Conservation (phyloP, 1,140 invertebrate genomes). For the Drosophila baimaii region DNA sequence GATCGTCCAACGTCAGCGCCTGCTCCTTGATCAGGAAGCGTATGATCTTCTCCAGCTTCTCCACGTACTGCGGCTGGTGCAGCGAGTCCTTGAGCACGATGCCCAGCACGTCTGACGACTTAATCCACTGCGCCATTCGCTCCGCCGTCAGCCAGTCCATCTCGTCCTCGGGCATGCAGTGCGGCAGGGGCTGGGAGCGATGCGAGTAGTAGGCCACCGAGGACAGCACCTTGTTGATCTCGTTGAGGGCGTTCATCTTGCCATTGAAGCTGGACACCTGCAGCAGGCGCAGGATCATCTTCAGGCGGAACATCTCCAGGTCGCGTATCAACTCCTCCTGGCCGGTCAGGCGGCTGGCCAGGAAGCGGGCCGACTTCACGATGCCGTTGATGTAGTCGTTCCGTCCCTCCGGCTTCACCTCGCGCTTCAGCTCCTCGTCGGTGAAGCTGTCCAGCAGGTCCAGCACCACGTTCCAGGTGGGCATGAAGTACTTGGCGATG, state of each 20-base stretch:
- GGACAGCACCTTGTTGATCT: constrained; percentile 98
- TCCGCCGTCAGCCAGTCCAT: constrained; percentile 97
- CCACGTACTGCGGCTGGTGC: constrained; percentile 99
- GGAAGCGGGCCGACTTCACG: constrained; percentile 94
- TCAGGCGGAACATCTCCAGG: constrained; percentile 97
- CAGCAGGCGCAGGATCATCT: constrained; percentile 97
- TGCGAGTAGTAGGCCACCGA: constrained; percentile 94
- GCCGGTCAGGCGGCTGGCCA: constrained; percentile 91
- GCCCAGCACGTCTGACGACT: constrained; percentile 97
- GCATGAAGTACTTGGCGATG: constrained; percentile 96
- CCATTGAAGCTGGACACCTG: constrained; percentile 99
- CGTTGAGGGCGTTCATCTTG: constrained; percentile 99
- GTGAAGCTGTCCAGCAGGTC: constrained; percentile 96
- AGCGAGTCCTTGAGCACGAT: constrained; percentile 97
- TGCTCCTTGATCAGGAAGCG: constrained; percentile 98
- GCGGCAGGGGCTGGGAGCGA: constrained; percentile 86
- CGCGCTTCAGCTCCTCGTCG: constrained; percentile 98
- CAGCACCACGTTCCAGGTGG: constrained; percentile 96
- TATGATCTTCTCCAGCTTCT: constrained; percentile 98
- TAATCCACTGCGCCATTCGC: constrained; percentile 98
- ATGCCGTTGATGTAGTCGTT: constrained; percentile 96
- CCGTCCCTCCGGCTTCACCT: constrained; percentile 97
- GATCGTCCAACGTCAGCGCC: constrained; percentile 94
- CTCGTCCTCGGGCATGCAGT: constrained; percentile 86
- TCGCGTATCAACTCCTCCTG: constrained; percentile 94